phyloP scores from a whole-genome alignment of 2,888 invertebrate genomes.

The Acrobasis repandana region DNA sequence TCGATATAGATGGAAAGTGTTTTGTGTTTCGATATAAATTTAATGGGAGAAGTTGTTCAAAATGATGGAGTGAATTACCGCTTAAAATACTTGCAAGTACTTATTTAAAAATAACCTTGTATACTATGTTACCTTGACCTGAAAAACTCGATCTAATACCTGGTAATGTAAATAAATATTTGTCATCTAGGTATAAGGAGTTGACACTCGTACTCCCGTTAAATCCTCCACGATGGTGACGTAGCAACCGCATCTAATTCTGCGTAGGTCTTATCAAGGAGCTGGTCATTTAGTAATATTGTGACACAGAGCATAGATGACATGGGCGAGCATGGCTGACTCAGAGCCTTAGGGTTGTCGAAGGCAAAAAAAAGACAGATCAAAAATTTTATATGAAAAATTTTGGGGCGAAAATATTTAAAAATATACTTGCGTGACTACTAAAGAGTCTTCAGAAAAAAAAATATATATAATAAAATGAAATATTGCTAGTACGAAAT shows the following conservation, averaged over 20 bases:
- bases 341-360: not conserved
- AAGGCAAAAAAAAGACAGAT: not conserved
- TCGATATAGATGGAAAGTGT: too few species aligned
- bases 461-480: too few species aligned
- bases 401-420: not conserved
- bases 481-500: too few species aligned
- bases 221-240: constrained; percentile 4
- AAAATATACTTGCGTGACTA: too few species aligned
- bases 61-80: too few species aligned
- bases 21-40: too few species aligned
- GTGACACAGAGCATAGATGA: constrained; percentile 21
- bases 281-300: constrained; percentile 19
- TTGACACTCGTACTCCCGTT: not conserved
- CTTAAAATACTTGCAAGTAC: too few species aligned
- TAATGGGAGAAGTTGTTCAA: too few species aligned
- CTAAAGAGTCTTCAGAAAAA: too few species aligned
- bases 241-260: constrained; percentile 14
- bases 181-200: not conserved
- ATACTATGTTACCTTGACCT: too few species aligned
- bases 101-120: too few species aligned
- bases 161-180: not conserved
- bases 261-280: constrained; percentile 16
- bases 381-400: not conserved
- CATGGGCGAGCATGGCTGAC: constrained; percentile 12
- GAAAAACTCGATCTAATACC: too few species aligned